Base-by-base conservation (phyloP, 2,888 invertebrate genomes). In the Dryadula phaetusa region DNA sequence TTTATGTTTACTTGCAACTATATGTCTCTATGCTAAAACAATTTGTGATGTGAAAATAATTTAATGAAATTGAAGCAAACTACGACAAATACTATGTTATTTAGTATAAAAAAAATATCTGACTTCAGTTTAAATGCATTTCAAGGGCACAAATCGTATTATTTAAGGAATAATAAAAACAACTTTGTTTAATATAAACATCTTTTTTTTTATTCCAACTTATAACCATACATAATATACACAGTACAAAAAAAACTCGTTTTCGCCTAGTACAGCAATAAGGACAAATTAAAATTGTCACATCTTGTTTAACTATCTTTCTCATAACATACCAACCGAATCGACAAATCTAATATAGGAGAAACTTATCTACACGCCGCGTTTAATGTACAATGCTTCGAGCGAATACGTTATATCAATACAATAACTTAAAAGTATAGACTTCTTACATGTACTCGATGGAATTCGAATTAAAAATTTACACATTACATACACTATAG, bases 181-280 rank as follows among this genome's bases (percentile, higher is more conserved):
- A 74, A 87, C 80, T 75, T 71, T 75, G n/a, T 71, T 76, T 90
- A 88, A 90, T 92, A 92, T 92, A 92, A 92, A 91, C 92, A 92
- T 92, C 90, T 91, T 92, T 90, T 69, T 69, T 87, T 92, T 92
- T 92, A 91, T 92, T 91, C 89, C 92, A 92, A 91, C 92, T 95
- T 95, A 95, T 95, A 94, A 94, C 95, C 95, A 94, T 95, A 95
- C 95, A 95, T 95, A 91, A 92, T 93, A 95, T 95, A 95, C 95
- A 96, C 95, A 95, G 95, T 95, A 96, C 95, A 95, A 96, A 95
- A 95, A 95, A 95, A 95, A 95, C 85, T 88, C 90, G 94, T 93
- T 92, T 92, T 91, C 89, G 85, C 82, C 85, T 90, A 90, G 85
- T 88, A 88, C 92, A 93, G 92, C 91, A 88, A 88, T 87, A 86